Evolutionary conservation across 2,888 invertebrate species (phyloP), one percentile per base, ranked within the genome.

Genomic region (Ypsolopha scabrella): DNA sequence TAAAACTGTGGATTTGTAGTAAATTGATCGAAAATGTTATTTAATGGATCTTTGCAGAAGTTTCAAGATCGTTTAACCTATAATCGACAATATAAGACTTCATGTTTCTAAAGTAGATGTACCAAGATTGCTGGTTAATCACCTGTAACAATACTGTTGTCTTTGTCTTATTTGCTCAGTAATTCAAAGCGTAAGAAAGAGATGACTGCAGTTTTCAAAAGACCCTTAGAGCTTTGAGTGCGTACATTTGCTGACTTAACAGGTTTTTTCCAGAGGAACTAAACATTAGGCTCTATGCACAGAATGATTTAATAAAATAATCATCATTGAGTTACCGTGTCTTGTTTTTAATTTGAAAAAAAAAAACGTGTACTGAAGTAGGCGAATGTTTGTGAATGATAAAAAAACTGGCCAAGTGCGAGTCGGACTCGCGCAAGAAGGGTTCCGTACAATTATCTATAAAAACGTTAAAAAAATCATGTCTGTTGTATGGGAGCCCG

Each of bases 211-310:
- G 49, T 64, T 72, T 57, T 58, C 48, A 51, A 38, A 49, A 53
- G 51, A 58, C 58, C 55, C 55, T 54, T 53, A 55, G 62, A 62
- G 61, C 59, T 68, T 66, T 72, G 69, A 63, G 60, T 66, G 68
- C 72, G 74, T 71, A 71, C 74, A 72, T 75, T 74, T 70, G 74
- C 77, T 75, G 79, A 81, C 75, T 81, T 75, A 80, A 83, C 82
- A 77, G 78, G 81, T 85, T 81, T 73, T 24, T 63, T 53, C 50
- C 68, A 72, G 77, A 55, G 57, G 65, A 67, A 52, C 53, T 51
- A 54, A 72, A 82, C 80, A 61, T 57, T 73, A 70, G 66, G 60
- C 36, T 13, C 33, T 13, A 48, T 46, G 24, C 24, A 24, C 24
- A 24, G 24, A 24, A 24, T 24, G 24, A 24, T 24, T 24, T 24